Evolutionary conservation across 2,888 invertebrate genomes (phyloP), one percentile per base, ranked within the genome.

Genomic region (Pelosia muscerda): DNA sequence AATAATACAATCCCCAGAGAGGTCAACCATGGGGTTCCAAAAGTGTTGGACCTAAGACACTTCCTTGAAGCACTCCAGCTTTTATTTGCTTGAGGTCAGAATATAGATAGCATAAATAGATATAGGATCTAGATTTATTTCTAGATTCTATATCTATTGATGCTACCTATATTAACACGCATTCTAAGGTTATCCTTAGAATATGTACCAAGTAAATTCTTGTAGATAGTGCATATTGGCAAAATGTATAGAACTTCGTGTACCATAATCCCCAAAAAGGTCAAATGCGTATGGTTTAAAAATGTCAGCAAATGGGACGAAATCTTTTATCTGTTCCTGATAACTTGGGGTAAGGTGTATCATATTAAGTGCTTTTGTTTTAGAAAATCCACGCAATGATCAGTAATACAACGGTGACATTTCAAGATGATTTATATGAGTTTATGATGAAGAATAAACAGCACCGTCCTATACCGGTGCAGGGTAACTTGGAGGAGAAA

Each of bases 341-440:
- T 19, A 19, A 10, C 8, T n/a, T 19, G 19, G 1, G 1, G 9
- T 10, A 28, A 49, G 1, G 15, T 8, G 1, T 19, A 57, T 55
- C 19, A 25, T 11, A 59, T n/a, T 34, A 38, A 19, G 11, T 65
- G 34, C 62, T 60, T 56, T 60, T 63, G 61, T 67, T 95, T 93
- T 56, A 97, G 97, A 97, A 96, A 96, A 95, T 97, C 74, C 96
- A 96, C 82, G 91, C 96, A 70, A 94, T 93, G 69, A 94, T 97
- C 78, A 96, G 95, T 68, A 96, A 96, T 82, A 96, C 95, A 75
- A 95, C 91, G 80, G 94, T 95, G 65, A 88, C 94, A 65, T 91
- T 96, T 60, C 95, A 95, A 85, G 96, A 96, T 78, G 95, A 96
- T 31, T 89, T 96, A 72, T 96, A 95, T 79, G 90, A 92, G 60